A percentile compares a stretch with the other conserved stretches of the same genome.
Conservation (phyloP, 2,113 vertebrate species). For the Eurypyga helias region DNA sequence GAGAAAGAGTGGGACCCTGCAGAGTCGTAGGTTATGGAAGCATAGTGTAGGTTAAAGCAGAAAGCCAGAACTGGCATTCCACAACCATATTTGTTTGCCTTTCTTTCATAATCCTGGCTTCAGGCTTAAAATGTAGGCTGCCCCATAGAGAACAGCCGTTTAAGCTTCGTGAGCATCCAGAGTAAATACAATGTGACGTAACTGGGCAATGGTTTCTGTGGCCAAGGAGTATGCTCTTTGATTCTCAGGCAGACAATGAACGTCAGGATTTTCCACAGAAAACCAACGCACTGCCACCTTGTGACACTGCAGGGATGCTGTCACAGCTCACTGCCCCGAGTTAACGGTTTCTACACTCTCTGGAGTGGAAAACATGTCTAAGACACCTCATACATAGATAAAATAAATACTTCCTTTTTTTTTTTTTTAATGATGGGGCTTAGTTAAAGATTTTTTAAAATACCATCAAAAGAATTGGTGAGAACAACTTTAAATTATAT, state of each 20-base stretch:
- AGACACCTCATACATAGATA: accelerated
- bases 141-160: neutral
- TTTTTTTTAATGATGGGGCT: neutral
- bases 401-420: neutral
- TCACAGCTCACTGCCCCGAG: neutral
- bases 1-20: neutral
- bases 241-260: neutral
- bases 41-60: neutral
- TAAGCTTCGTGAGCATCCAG: neutral
- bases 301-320: neutral
- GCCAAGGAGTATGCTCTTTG: neutral
- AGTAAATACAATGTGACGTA: neutral
- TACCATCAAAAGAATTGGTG: neutral
- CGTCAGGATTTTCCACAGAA: neutral
- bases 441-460: neutral
- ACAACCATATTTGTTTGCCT: neutral
- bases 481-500: neutral
- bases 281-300: constrained; percentile 1
- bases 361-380: neutral
- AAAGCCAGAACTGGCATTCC: neutral
- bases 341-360: neutral
- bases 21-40: neutral
- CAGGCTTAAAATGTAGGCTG: neutral
- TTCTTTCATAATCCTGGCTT: neutral
- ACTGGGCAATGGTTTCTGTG: neutral